Percentiles rank a stretch among this genome's conserved stretches.
phyloP scores from a whole-genome alignment of 2,113 vertebrate genomes.

The Ardeotis arabs region DNA sequence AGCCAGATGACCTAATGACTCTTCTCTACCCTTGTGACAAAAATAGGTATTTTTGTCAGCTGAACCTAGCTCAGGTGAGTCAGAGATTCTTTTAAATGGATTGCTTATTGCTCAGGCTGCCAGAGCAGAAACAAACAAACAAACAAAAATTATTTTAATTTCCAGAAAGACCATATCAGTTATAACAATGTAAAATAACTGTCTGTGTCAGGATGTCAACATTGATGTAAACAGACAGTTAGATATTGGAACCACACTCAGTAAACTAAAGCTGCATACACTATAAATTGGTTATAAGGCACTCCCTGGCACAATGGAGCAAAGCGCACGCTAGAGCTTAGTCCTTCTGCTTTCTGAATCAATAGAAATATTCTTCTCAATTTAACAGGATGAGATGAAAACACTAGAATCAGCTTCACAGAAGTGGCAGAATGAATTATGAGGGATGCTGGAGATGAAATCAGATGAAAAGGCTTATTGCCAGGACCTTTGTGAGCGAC shows the following conservation, averaged over 20 bases:
- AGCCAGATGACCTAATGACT: not conserved
- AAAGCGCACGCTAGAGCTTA: not conserved
- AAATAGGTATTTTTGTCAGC: not conserved
- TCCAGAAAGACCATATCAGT: not conserved
- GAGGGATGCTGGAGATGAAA: not conserved
- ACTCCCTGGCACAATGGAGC: not conserved
- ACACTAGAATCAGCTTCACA: not conserved
- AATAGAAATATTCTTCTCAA: constrained; percentile 27
- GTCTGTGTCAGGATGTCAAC: not conserved
- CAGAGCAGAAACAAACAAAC: not conserved
- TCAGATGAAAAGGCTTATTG: not conserved
- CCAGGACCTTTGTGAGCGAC: not conserved
- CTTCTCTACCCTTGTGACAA: not conserved
- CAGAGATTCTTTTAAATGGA: not conserved
- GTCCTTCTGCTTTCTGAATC: constrained; percentile 22
- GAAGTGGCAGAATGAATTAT: not conserved
- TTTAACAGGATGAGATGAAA: constrained; percentile 10
- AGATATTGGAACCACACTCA: not conserved
- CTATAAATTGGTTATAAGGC: not conserved
- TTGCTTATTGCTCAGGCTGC: not conserved
- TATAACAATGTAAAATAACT: not conserved
- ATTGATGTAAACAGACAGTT: not conserved
- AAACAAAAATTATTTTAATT: not conserved
- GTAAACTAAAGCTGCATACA: not conserved
- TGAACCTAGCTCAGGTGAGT: not conserved